Evolutionary conservation across 2,113 vertebrate species (phyloP), one percentile per base, ranked within the genome.

Genomic region (Prochilodus magdalenae): DNA sequence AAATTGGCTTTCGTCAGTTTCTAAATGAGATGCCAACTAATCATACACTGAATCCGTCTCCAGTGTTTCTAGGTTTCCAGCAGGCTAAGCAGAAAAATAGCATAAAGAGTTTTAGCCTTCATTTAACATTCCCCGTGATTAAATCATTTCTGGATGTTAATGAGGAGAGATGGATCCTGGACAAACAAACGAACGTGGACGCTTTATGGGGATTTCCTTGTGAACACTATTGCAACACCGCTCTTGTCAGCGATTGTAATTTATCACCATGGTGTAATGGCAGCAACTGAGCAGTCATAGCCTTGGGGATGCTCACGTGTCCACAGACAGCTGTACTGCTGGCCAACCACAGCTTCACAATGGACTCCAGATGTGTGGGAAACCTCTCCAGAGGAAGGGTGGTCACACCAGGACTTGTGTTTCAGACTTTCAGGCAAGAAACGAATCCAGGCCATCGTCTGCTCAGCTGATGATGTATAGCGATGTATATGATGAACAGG

Each of bases 291-390:
- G 79, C 83, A 77, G 79, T 29, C 70, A 66, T 79, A 85, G 84
- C 87, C 71, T 62, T 77, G 14, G 73, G 77, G 73, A 83, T 80
- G 80, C 80, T 80, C 80, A 86, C 82, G 77, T 84, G 73, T 65
- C 72, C 66, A 75, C 62, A 81, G 44, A 89, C 86, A 87, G 83
- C 79, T 82, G 79, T 62, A 55, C 71, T 57, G 27, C 84, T 83
- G 88, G 85, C 85, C 84, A 74, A 77, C 80, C 81, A 65, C 63
- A 82, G 77, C 75, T 74, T 71, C 20, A 79, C 85, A 89, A 87
- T 90, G 65, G 79, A 76, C 80, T 72, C 87, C 90, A 93, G 90
- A 90, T 93, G 90, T 90, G 60, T 80, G 81, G 80, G 83, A 89
- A 89, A 86, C 53, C 82, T 88, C 71, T 85, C 88, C 49, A 60